A percentile compares a stretch with the other conserved stretches of the same genome.
Evolutionary conservation across 2,888 invertebrate genomes (phyloP).

Genomic region (Dastarcus helophoroides): DNA sequence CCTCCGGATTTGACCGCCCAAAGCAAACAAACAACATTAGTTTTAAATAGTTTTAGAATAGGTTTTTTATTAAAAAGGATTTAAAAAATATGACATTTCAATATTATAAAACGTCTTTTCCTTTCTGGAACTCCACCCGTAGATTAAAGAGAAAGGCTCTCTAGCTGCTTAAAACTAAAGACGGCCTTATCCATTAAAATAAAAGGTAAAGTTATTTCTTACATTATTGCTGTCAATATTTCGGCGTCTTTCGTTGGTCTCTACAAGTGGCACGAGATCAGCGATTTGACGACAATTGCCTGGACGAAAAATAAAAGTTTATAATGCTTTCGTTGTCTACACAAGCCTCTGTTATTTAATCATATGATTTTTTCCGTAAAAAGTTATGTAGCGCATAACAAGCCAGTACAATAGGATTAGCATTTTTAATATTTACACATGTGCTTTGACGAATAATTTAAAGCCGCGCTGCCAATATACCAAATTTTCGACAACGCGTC

Average conservation of each 20-base stretch:
- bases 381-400: conserved; percentile 2
- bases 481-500: conserved; percentile 3
- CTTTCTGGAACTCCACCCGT: too few species aligned
- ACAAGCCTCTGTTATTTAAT: conserved; percentile 6
- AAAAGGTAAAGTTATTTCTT: conserved; percentile 14
- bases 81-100: too few species aligned
- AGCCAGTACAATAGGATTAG: conserved; percentile 1
- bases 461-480: background rate
- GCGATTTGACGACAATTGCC: conserved; percentile 15
- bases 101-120: too few species aligned
- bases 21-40: too few species aligned
- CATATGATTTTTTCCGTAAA: conserved; percentile 11
- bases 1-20: too few species aligned
- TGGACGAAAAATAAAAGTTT: conserved; percentile 10
- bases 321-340: conserved; percentile 5
- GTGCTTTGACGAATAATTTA: background rate
- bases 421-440: conserved; percentile 1
- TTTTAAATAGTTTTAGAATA: too few species aligned
- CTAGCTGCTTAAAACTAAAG: conserved; percentile 14
- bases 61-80: too few species aligned
- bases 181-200: conserved; percentile 12
- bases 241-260: conserved; percentile 13
- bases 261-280: conserved; percentile 13
- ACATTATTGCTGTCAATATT: conserved; percentile 15
- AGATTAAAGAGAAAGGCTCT: too few species aligned